These are phyloP conservation scores for Gila orcuttii DNA, from an alignment of 2,113 vertebrate species.

Conservation along the genomic window DNA sequence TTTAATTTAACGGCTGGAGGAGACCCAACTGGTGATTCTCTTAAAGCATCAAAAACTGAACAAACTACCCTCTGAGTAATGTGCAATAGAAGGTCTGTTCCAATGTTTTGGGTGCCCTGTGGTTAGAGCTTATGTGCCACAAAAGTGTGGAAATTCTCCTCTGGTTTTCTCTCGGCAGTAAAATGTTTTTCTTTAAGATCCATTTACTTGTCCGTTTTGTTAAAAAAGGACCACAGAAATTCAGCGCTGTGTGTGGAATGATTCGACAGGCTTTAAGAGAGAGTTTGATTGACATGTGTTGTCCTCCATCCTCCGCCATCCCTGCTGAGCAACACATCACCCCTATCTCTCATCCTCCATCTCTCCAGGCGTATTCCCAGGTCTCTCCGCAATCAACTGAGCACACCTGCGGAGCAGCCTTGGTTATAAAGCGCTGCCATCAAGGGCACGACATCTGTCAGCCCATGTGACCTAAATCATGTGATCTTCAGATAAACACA, in stretches of 20 bases:
- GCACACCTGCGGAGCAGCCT: constrained; percentile 1
- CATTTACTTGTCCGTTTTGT: neutral
- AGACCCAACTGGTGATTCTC: neutral
- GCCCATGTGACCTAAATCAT: constrained; percentile 17
- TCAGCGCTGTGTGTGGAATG: neutral
- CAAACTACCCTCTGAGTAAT: constrained; percentile 11
- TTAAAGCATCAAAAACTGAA: neutral
- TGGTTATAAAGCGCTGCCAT: neutral
- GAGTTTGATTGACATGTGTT: constrained; percentile 14
- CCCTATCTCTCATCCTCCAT: constrained; percentile 13
- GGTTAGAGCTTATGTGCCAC: neutral
- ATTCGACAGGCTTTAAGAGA: constrained; percentile 9
- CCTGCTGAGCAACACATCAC: constrained; percentile 20
- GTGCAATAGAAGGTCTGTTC: neutral
- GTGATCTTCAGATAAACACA: neutral
- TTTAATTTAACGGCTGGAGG: neutral
- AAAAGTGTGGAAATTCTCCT: neutral
- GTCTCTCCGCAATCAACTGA: neutral
- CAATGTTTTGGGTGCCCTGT: neutral
- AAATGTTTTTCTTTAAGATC: neutral
- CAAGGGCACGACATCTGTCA: neutral
- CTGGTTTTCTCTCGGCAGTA: neutral
- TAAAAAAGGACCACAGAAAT: neutral
- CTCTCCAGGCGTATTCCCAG: neutral
- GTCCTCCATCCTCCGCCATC: neutral